Percentiles rank a stretch among this genome's conserved stretches.
These are phyloP conservation scores for Syngnathus rostellatus DNA, from an alignment of 2,797 vertebrate genomes.

Conservation along the genomic window DNA sequence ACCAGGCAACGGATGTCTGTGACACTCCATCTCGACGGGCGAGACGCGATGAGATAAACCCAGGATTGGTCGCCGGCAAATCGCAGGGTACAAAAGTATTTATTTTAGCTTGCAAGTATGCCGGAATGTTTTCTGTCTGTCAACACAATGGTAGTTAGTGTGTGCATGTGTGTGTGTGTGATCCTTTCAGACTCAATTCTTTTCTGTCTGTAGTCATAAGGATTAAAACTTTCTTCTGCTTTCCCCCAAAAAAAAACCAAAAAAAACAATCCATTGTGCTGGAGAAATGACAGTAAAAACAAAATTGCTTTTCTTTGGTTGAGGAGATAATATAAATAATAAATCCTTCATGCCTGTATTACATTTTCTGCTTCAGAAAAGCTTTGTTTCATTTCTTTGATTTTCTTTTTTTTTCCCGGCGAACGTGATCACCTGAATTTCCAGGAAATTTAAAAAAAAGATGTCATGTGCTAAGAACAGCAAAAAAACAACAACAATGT, in stretches of 20 bases:
- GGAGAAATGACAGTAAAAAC: conserved; percentile 60
- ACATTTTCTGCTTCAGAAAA: conserved; percentile 37
- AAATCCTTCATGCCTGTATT: conserved; percentile 25
- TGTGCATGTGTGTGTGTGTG: conserved; percentile 10
- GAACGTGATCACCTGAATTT: conserved; percentile 24
- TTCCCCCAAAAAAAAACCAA: conserved; percentile 1
- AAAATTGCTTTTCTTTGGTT: conserved; percentile 60
- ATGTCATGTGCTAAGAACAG: no score
- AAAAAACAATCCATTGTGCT: conserved; percentile 45
- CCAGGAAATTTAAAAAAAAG: no score
- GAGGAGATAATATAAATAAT: conserved; percentile 37
- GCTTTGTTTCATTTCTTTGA: conserved; percentile 33
- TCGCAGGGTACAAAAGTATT: not conserved
- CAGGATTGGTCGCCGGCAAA: not conserved
- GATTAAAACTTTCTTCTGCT: conserved; percentile 53
- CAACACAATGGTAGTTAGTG: conserved; percentile 1
- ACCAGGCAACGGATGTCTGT: not conserved
- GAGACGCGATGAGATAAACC: not conserved
- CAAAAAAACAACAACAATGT: not conserved
- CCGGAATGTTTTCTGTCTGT: conserved; percentile 3
- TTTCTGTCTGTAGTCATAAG: conserved; percentile 56
- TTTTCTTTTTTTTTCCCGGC: conserved; percentile 26
- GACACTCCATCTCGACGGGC: not conserved
- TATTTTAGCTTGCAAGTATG: no score
- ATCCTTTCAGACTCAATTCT: conserved; percentile 56